Base-by-base conservation (phyloP, 1,140 invertebrate genomes). In the Mylabris phalerata region DNA sequence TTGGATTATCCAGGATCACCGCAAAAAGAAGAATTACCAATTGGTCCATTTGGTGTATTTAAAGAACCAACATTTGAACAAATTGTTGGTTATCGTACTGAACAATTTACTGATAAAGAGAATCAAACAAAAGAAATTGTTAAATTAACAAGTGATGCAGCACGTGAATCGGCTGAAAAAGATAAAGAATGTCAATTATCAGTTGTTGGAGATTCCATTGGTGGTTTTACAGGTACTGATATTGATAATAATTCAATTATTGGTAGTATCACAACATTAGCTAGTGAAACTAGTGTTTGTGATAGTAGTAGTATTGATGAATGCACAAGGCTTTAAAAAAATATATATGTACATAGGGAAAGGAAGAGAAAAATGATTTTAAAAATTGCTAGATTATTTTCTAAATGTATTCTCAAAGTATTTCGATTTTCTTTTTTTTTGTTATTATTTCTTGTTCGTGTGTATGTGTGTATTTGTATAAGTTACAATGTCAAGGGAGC, bases 1-100 rank as follows among this genome's bases (percentile, higher is more conserved):
- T 75, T 98, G 61, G 92, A 96, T 71, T 80, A 87, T 67, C 87
- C 91, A 1, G 89, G 89, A 1, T 79, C 83, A 3, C 83, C 88
- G 24, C 80, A 82, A 2, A 77, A 80, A 59, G 82, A 85, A 54
- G 95, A 98, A 79, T 75, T 93, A 48, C 92, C 94, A 6, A 84
- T 86, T 57, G 79, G 84, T 61, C 86, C 87, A 2, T 89, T 97
- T 67, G 95, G 95, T 4, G 73, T 86, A 9, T 92, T 95, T 67
- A 82, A 85, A 51, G 86, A 88, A 66, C 88, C 87, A 5, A 82
- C 86, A 44, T 83, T 89, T 56, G 82, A 83, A 62, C 79, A 60
- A 80, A 82, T 81, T 76, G 86, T 89, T 57, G 88, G 88, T n/a
- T 82, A 83, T 64, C 73, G 88, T 59, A 80, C 82, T 9, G 86